A percentile compares a stretch with the other conserved stretches of the same genome.
phyloP scores from a whole-genome alignment of 92 coral and sea anemone genomes.

The Virgularia gustaviana region DNA sequence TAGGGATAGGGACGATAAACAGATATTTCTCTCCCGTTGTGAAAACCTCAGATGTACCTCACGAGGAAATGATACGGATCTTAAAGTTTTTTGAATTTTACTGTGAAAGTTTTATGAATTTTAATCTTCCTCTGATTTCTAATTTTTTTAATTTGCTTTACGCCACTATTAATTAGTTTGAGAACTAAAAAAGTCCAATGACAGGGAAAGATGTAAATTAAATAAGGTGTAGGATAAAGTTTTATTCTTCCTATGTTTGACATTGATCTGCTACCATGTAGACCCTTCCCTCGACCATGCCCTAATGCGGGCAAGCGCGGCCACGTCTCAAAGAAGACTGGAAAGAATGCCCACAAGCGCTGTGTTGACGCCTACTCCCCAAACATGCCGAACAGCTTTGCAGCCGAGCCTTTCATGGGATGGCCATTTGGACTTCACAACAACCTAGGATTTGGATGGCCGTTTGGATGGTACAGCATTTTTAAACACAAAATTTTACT shows the following conservation, averaged over 20 bases:
- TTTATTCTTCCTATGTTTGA: not conserved
- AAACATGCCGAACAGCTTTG: conserved; percentile 30
- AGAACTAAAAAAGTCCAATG: too few relatives aligned
- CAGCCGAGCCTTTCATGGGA: conserved; percentile 39
- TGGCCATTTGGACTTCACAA: conserved; percentile 42
- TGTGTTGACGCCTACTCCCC: conserved; percentile 25
- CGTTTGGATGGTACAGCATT: conserved; percentile 22
- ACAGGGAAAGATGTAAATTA: too few relatives aligned
- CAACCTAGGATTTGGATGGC: conserved; percentile 39
- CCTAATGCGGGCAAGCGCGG: conserved; percentile 31
- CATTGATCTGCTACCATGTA: not conserved
- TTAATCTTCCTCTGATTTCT: too few relatives aligned
- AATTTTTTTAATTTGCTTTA: too few relatives aligned
- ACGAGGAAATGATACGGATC: too few relatives aligned
- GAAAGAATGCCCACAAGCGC: conserved; percentile 16
- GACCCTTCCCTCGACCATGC: conserved; percentile 13
- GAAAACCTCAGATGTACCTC: too few relatives aligned
- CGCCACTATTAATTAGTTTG: too few relatives aligned
- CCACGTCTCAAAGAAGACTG: conserved; percentile 28
- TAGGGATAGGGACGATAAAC: too few relatives aligned
- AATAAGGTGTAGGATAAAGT: not conserved
- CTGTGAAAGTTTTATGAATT: too few relatives aligned
- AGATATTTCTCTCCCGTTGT: too few relatives aligned
- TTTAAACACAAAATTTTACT: conserved; percentile 1
- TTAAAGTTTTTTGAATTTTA: too few relatives aligned